Conservation (phyloP, 2,113 vertebrate genomes). For the Otus sunia region DNA sequence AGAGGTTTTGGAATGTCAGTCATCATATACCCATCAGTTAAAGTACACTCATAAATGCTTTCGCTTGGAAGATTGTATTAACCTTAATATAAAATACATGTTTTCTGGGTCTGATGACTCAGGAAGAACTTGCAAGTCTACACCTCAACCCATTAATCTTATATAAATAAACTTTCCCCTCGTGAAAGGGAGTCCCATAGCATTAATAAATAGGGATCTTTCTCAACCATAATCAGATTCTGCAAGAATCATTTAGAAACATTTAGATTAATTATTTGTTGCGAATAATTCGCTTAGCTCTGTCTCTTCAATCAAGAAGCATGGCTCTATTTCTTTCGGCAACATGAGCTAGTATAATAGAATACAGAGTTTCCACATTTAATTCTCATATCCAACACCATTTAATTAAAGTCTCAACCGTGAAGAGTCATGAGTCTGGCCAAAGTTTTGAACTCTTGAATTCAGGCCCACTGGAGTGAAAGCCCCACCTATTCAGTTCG, state of each 20-base stretch:
- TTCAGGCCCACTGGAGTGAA: not conserved
- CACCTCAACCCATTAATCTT: slow-evolving; percentile 52
- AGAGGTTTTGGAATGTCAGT: slow-evolving; percentile 50
- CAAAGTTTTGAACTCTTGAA: slow-evolving; percentile 28
- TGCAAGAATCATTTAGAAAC: slow-evolving; percentile 52
- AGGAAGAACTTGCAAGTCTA: slow-evolving; percentile 49
- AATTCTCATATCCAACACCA: slow-evolving; percentile 37
- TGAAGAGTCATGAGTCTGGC: not conserved
- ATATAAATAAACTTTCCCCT: slow-evolving; percentile 58
- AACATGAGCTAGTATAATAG: slow-evolving; percentile 19
- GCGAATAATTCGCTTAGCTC: slow-evolving; percentile 36
- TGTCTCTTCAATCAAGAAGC: slow-evolving; percentile 40
- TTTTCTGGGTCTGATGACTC: slow-evolving; percentile 64
- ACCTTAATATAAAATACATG: slow-evolving; percentile 51
- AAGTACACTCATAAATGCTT: slow-evolving; percentile 37
- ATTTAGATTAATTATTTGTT: slow-evolving; percentile 65
- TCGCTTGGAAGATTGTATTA: slow-evolving; percentile 28
- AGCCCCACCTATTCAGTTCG: not conserved
- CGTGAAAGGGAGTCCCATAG: slow-evolving; percentile 50
- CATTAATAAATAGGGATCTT: slow-evolving; percentile 49
- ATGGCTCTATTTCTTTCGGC: slow-evolving; percentile 25
- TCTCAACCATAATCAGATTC: slow-evolving; percentile 55
- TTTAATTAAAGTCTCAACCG: slow-evolving; percentile 50
- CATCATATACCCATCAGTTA: slow-evolving; percentile 57
- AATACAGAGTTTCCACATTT: slow-evolving; percentile 15